Conservation (phyloP, 92 coral and sea anemone genomes). For the Phenganax marumi region DNA sequence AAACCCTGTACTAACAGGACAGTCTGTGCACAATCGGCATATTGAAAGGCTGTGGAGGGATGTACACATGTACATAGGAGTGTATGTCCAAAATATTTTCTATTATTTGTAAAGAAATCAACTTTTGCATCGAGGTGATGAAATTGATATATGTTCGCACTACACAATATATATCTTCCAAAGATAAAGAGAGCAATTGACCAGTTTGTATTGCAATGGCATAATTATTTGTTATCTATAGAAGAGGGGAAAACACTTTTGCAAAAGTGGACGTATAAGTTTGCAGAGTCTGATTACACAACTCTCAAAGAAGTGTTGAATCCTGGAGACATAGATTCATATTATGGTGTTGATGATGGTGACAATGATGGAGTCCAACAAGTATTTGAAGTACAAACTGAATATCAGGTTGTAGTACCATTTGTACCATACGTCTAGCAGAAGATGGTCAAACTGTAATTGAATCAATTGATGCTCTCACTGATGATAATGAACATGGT, state of each 20-base stretch:
- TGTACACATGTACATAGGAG: slow-evolving; percentile 30
- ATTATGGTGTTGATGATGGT: slow-evolving; percentile 56
- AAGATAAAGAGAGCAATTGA: slow-evolving; percentile 27
- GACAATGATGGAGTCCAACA: slow-evolving; percentile 23
- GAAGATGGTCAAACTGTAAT: not conserved
- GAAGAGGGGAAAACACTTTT: slow-evolving; percentile 24
- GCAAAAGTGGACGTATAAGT: slow-evolving; percentile 47
- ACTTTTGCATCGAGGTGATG: slow-evolving; percentile 36
- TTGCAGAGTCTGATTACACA: slow-evolving; percentile 42
- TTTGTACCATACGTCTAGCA: slow-evolving; percentile 26
- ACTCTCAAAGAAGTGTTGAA: slow-evolving; percentile 42
- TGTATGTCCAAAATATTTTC: slow-evolving; percentile 42
- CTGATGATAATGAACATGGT: too few species aligned
- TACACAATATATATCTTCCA: slow-evolving; percentile 43
- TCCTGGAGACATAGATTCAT: slow-evolving; percentile 14
- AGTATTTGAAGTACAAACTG: slow-evolving; percentile 46
- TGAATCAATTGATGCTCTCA: too few species aligned
- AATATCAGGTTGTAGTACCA: slow-evolving; percentile 56
- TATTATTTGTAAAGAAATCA: slow-evolving; percentile 34
- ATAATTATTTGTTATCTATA: slow-evolving; percentile 45
- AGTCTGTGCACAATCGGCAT: slow-evolving; percentile 54
- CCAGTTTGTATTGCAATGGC: slow-evolving; percentile 51
- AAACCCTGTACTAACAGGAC: slow-evolving; percentile 56
- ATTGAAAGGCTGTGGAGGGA: slow-evolving; percentile 55
- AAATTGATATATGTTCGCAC: slow-evolving; percentile 49